Base-by-base conservation (phyloP, 2,888 invertebrate species). In the Brenthis hecate region DNA sequence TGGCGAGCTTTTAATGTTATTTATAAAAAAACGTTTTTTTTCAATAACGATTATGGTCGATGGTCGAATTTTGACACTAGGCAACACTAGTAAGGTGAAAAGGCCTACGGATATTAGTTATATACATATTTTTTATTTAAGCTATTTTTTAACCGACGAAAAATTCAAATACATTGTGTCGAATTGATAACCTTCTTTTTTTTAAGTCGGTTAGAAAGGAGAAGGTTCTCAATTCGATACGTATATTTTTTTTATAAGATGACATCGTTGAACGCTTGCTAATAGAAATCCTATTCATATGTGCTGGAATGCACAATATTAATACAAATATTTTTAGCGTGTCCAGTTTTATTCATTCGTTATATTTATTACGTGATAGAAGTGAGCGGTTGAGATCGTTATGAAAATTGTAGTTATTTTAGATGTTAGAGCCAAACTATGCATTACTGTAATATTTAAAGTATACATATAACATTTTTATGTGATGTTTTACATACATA, bases 361-460 rank as follows among this genome's bases (percentile, higher is more conserved):
- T 72, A 72, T 71, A 75, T 72, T 73, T 75, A 75, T 75, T 73
- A 71, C 70, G 66, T 70, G 77, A 77, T 77, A 78, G 80, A 81
- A 80, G 71, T 72, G 69, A 73, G 73, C 78, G 79, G 78, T 78
- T 79, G 82, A 79, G 82, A 79, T 83, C 78, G 83, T 83, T 83
- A 84, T 82, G 82, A 80, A 82, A 85, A 87, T 86, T 83, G 82
- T 82, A 80, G 82, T 81, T 84, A 81, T 83, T 81, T 82, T 77
- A 82, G 85, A 80, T 76, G 81, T 79, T 77, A 76, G 85, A 84
- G 87, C 87, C 86, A 86, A 86, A 81, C 72, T 56, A 66, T 63
- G 68, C 73, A 75, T 74, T 73, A 71, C 16, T 62, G 53, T 56
- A 48, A 48, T 28, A 48, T 43, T n/a, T n/a, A 28, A 14, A 55